Evolutionary conservation across 2,797 vertebrate species (phyloP).

Genomic region (Acanthurus lineatus): DNA sequence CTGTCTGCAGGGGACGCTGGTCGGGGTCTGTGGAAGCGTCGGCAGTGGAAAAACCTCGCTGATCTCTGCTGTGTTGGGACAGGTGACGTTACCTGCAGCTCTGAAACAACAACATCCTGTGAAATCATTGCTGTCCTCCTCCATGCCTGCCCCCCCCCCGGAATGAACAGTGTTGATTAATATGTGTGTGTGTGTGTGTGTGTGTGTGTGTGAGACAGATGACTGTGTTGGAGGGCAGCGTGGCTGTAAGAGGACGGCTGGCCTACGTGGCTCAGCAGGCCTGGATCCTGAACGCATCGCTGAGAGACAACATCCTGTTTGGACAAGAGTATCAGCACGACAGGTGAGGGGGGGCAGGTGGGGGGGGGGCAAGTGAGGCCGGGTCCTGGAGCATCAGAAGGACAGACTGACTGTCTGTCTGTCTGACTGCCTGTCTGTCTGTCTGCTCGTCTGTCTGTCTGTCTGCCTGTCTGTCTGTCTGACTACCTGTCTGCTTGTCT

Average conservation of each 20-base stretch:
- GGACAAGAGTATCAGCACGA: conserved; percentile 93
- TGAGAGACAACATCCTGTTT: conserved; percentile 95
- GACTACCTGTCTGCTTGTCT: background rate
- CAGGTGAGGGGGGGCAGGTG: conserved; percentile 86
- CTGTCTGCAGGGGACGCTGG: conserved; percentile 87
- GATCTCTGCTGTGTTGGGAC: conserved; percentile 92
- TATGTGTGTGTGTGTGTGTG: no score
- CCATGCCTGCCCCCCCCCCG: background rate
- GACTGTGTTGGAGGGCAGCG: conserved; percentile 90
- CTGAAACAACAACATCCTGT: background rate
- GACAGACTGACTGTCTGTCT: background rate
- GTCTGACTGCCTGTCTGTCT: no score
- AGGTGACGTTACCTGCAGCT: conserved; percentile 82
- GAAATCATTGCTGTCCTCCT: background rate
- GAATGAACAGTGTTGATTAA: background rate
- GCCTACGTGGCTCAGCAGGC: conserved; percentile 95
- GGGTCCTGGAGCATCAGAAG: background rate
- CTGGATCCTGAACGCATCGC: conserved; percentile 92
- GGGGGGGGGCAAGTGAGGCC: conserved; percentile 80
- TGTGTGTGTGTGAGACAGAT: conserved; percentile 81
- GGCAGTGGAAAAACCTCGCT: conserved; percentile 95
- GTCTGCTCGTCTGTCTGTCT: no score
- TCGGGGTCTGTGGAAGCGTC: conserved; percentile 94
- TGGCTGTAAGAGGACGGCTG: conserved; percentile 89
- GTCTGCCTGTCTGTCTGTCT: no score